These are phyloP conservation scores for Enteromius afrohamiltoni DNA, from an alignment of 2,797 vertebrate species.

Conservation along the genomic window DNA sequence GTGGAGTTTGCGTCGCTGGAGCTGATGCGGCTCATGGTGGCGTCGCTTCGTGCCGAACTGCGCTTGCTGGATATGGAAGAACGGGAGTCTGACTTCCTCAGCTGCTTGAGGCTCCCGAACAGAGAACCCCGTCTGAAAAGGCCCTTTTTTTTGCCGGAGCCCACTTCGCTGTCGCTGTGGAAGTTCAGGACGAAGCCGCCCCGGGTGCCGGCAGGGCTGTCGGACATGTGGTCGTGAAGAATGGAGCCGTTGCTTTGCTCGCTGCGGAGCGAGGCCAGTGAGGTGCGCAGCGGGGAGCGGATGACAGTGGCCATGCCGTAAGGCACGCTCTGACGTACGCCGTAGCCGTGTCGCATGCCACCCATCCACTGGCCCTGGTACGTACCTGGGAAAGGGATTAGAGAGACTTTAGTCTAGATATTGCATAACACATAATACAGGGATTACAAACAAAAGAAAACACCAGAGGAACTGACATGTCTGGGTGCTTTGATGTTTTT, in stretches of 20 bases:
- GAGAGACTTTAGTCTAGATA: conserved; percentile 22
- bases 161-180: conserved; percentile 85
- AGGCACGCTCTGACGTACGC: conserved; percentile 94
- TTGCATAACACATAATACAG: conserved; percentile 36
- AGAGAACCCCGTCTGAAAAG: conserved; percentile 92
- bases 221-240: conserved; percentile 83
- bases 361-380: conserved; percentile 97
- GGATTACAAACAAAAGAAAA: conserved; percentile 44
- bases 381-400: conserved; percentile 78
- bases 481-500: conserved; percentile 36
- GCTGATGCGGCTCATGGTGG: conserved; percentile 92
- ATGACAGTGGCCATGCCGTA: conserved; percentile 96
- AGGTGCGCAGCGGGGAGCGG: conserved; percentile 91
- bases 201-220: conserved; percentile 88
- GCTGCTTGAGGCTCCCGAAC: conserved; percentile 89
- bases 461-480: conserved; percentile 22
- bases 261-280: conserved; percentile 89
- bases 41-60: conserved; percentile 92
- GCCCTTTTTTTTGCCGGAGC: conserved; percentile 86
- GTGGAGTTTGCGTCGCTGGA: conserved; percentile 96
- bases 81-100: conserved; percentile 92
- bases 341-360: conserved; percentile 94
- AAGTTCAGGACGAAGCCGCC: conserved; percentile 96
- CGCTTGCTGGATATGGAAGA: conserved; percentile 96
- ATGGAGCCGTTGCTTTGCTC: conserved; percentile 93